Percentiles rank a stretch among this genome's conserved stretches.
These are phyloP conservation scores for Perognathus longimembris DNA, from an alignment of 2,113 vertebrate species.

Conservation along the genomic window DNA sequence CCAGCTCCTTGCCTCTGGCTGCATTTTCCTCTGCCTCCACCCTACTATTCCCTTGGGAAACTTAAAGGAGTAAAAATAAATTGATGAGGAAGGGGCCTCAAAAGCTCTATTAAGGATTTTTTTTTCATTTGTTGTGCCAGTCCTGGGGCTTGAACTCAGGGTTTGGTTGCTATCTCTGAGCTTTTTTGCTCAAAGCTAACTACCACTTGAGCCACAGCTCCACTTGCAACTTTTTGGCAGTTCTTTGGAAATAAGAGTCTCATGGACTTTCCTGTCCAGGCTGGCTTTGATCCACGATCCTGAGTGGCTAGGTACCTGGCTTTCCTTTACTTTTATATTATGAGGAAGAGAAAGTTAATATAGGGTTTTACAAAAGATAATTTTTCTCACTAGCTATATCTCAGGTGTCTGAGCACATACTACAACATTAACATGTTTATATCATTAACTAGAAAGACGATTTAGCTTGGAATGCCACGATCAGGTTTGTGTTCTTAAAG, in stretches of 20 bases:
- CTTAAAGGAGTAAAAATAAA: background rate
- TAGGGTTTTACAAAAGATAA: background rate
- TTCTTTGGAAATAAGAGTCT: too few relatives aligned
- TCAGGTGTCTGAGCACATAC: background rate
- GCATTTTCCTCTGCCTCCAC: background rate
- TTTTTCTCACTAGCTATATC: slow-evolving; percentile 10
- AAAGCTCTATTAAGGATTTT: background rate
- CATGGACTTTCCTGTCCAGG: too few relatives aligned
- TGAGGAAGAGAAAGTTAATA: background rate
- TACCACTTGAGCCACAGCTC: too few relatives aligned
- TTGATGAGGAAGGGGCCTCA: background rate
- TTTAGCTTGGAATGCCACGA: background rate
- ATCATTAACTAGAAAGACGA: background rate
- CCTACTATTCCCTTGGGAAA: background rate
- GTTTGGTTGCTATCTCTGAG: too few relatives aligned
- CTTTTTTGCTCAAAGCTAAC: too few relatives aligned
- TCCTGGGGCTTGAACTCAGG: too few relatives aligned
- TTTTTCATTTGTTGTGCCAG: background rate
- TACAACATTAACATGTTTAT: background rate
- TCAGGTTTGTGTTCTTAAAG: slow-evolving; percentile 51
- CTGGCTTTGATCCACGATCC: too few relatives aligned
- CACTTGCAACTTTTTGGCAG: too few relatives aligned
- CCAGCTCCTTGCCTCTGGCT: background rate
- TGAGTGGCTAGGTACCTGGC: too few relatives aligned
- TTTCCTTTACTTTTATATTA: slow-evolving; percentile 1